A percentile compares a stretch with the other conserved stretches of the same genome.
phyloP scores from a whole-genome alignment of 2,888 invertebrate species.

The Nasonia oneida region DNA sequence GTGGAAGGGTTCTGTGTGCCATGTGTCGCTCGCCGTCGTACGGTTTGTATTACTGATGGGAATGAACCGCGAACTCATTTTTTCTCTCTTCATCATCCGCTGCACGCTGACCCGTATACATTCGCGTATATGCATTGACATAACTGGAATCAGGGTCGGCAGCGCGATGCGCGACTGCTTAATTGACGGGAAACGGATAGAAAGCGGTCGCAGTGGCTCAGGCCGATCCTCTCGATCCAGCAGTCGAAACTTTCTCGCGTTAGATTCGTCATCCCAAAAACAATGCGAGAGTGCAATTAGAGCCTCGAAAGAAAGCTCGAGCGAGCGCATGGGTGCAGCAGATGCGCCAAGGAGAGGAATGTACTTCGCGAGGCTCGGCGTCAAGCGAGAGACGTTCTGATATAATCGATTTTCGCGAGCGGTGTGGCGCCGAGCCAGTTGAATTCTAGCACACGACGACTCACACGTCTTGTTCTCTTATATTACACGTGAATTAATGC shows the following conservation, averaged over 20 bases:
- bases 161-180: constrained; percentile 19
- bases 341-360: not conserved
- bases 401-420: constrained; percentile 62
- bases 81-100: not conserved
- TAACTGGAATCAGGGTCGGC: constrained; percentile 55
- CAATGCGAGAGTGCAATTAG: constrained; percentile 5
- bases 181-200: constrained; percentile 64
- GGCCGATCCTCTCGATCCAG: not conserved
- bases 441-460: not conserved
- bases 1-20: constrained; percentile 14
- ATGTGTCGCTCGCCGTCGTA: not conserved
- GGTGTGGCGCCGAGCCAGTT: not conserved
- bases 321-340: not conserved
- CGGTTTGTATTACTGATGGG: not conserved
- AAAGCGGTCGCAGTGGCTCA: constrained; percentile 52
- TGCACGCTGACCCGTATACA: not conserved
- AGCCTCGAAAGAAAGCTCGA: not conserved
- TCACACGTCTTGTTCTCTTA: not conserved
- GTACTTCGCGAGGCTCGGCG: constrained; percentile 35
- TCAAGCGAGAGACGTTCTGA: constrained; percentile 15
- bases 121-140: not conserved
- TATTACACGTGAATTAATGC: not conserved
- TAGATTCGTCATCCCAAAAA: constrained; percentile 8
- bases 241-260: constrained; percentile 1
- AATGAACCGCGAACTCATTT: not conserved